These are phyloP conservation scores for Sander lucioperca DNA, from an alignment of 2,113 vertebrate species.

Conservation along the genomic window DNA sequence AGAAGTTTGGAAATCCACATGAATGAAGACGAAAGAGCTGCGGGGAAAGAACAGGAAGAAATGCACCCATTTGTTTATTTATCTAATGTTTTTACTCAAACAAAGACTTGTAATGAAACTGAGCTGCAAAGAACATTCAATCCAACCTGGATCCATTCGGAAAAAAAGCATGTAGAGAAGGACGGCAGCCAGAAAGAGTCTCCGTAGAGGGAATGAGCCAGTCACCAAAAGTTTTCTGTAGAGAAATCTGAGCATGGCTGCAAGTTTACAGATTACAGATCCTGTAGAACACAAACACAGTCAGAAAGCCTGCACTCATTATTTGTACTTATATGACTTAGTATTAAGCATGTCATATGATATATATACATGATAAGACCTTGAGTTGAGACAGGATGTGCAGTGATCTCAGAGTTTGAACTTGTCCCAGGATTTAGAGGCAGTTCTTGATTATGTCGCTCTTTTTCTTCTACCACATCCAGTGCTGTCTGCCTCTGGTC, in stretches of 20 bases:
- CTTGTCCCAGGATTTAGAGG: neutral
- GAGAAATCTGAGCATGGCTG: slow-evolving; percentile 79
- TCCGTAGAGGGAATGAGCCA: slow-evolving; percentile 83
- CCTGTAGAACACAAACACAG: slow-evolving; percentile 76
- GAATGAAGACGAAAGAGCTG: slow-evolving; percentile 82
- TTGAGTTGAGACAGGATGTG: slow-evolving; percentile 29
- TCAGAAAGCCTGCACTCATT: neutral
- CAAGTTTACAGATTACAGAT: slow-evolving; percentile 76
- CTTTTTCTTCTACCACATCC: slow-evolving; percentile 76
- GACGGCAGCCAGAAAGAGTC: slow-evolving; percentile 84
- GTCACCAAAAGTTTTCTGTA: slow-evolving; percentile 79
- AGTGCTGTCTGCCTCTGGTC: slow-evolving; percentile 79
- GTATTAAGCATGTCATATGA: neutral
- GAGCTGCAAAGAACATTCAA: neutral
- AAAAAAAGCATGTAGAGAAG: slow-evolving; percentile 89
- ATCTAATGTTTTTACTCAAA: neutral
- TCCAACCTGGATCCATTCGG: slow-evolving; percentile 90
- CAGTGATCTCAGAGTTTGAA: slow-evolving; percentile 5
- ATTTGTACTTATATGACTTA: neutral
- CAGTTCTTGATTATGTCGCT: slow-evolving; percentile 20
- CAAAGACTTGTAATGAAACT: neutral
- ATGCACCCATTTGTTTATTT: slow-evolving; percentile 1
- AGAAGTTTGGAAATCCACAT: slow-evolving; percentile 84
- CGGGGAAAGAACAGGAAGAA: slow-evolving; percentile 3
- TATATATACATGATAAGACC: slow-evolving; percentile 55